These are phyloP conservation scores for Drosophila nr. medialis DNA, from an alignment of 2,888 invertebrate genomes.

Conservation along the genomic window DNA sequence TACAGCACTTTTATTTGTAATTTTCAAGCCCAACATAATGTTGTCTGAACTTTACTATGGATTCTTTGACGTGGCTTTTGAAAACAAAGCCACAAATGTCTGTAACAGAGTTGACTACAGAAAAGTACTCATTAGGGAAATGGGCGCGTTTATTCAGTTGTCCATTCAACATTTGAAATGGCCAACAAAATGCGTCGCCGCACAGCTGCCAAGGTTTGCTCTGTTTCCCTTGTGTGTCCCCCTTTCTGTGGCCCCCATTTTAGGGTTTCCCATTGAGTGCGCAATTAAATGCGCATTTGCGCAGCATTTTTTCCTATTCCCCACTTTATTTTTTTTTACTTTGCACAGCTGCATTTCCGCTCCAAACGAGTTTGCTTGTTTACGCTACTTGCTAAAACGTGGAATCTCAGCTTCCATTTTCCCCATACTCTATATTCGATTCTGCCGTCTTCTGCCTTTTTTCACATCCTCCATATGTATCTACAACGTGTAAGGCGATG, in stretches of 20 bases:
- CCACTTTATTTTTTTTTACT: slow-evolving; percentile 21
- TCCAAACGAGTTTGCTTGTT: slow-evolving; percentile 74
- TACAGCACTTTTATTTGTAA: not conserved
- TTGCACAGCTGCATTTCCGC: slow-evolving; percentile 68
- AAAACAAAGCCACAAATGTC: slow-evolving; percentile 17
- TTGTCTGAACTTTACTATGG: not conserved
- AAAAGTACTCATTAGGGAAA: slow-evolving; percentile 24
- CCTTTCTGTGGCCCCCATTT: slow-evolving; percentile 19
- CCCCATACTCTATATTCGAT: not conserved
- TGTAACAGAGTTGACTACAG: slow-evolving; percentile 13
- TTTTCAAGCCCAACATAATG: not conserved
- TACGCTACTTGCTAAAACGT: slow-evolving; percentile 39
- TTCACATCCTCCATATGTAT: slow-evolving; percentile 5
- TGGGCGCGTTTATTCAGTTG: slow-evolving; percentile 32
- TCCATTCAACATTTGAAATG: slow-evolving; percentile 40
- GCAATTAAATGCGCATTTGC: slow-evolving; percentile 76
- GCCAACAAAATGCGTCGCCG: slow-evolving; percentile 31
- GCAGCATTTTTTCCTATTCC: slow-evolving; percentile 35
- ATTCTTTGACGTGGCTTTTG: slow-evolving; percentile 2
- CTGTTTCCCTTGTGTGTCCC: not conserved
- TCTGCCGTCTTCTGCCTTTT: not conserved
- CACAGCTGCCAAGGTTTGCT: slow-evolving; percentile 27
- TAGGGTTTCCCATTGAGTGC: slow-evolving; percentile 60
- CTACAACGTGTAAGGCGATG: slow-evolving; percentile 28
- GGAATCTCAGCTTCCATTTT: slow-evolving; percentile 17